Evolutionary conservation across 2,888 invertebrate genomes (phyloP).

Genomic region (Drosophila anomalata): DNA sequence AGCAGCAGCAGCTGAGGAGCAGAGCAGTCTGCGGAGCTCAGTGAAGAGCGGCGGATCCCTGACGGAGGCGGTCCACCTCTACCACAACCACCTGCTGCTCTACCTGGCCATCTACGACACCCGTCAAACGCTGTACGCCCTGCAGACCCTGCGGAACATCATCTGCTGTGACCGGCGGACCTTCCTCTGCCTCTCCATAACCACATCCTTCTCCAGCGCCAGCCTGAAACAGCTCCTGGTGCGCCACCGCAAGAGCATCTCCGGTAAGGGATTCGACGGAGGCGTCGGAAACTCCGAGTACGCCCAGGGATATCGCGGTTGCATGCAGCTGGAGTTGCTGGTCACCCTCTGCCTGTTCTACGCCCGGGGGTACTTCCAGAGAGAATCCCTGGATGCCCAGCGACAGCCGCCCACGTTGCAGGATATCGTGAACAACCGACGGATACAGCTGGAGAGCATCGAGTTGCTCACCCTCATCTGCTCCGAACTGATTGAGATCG

Average conservation of each 20-base stretch:
- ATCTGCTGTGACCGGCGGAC: conserved; percentile 89
- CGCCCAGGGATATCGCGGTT: conserved; percentile 88
- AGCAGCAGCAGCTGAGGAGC: conserved; percentile 63
- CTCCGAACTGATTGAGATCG: conserved; percentile 89
- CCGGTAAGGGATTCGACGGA: conserved; percentile 88
- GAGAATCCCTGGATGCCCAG: conserved; percentile 75
- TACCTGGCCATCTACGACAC: conserved; percentile 92
- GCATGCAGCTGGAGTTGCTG: conserved; percentile 92
- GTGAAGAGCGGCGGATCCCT: conserved; percentile 65
- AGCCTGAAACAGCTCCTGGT: conserved; percentile 83
- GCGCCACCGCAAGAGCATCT: conserved; percentile 91
- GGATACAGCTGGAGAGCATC: conserved; percentile 90
- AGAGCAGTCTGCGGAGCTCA: conserved; percentile 61
- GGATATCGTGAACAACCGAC: conserved; percentile 90
- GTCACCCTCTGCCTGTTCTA: conserved; percentile 91
- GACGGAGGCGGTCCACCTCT: conserved; percentile 83
- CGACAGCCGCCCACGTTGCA: conserved; percentile 86
- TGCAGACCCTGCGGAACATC: conserved; percentile 90
- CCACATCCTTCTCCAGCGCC: conserved; percentile 87
- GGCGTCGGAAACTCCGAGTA: conserved; percentile 87
- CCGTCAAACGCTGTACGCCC: conserved; percentile 88
- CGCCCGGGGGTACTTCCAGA: conserved; percentile 88
- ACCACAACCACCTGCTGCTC: conserved; percentile 93
- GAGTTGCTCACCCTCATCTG: conserved; percentile 90
- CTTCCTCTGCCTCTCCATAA: conserved; percentile 90